Evolutionary conservation across 2,797 vertebrate genomes (phyloP), one percentile per base, ranked within the genome.

Genomic region (Natrix natrix): DNA sequence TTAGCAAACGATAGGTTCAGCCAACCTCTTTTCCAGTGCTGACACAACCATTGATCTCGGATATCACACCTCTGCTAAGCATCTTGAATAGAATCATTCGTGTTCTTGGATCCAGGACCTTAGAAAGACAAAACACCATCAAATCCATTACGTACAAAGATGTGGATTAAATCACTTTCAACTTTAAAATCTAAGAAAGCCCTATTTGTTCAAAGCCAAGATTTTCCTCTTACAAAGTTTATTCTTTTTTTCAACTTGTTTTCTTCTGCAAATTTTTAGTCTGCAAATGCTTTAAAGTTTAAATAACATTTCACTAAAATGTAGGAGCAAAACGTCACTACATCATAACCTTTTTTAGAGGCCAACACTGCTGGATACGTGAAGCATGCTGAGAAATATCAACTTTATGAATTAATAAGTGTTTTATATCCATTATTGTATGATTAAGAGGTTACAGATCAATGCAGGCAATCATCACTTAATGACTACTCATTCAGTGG

Each of bases 1-100:
- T 91, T 55, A 37, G 63, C 63, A 90, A 90, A 32, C 10, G 16
- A 63, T 61, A 17, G 43, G 2, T 86, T n/a, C 32, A 88, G 95
- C 97, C 97, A 95, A 98, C 98, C 93, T 99, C 99, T 94, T 99
- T 99, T 48, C 99, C 99, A 0, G 99, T 99, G 97, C 99, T 99
- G 96, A 99, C 99, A 95, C 99, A 99, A 96, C 99, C 99, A 28
- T 99, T 98, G 95, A 99, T 99, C 94, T 99, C 98, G 1, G 98
- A 96, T 97, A 99, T 99, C 90, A 99, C 92, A 2, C 98, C 98
- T 96, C 99, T 98, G 83, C 97, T 99, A 87, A 99, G 96, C 99
- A 99, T 99, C 98, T 99, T 99, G 96, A 99, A 99, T 8, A 99
- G 97, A 97, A 99, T 99, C 98, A 99, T 99, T 92, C 99, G 98